Evolutionary conservation across 2,797 vertebrate species (phyloP), one percentile per base, ranked within the genome.

Genomic region (Rhinoraja longicauda): DNA sequence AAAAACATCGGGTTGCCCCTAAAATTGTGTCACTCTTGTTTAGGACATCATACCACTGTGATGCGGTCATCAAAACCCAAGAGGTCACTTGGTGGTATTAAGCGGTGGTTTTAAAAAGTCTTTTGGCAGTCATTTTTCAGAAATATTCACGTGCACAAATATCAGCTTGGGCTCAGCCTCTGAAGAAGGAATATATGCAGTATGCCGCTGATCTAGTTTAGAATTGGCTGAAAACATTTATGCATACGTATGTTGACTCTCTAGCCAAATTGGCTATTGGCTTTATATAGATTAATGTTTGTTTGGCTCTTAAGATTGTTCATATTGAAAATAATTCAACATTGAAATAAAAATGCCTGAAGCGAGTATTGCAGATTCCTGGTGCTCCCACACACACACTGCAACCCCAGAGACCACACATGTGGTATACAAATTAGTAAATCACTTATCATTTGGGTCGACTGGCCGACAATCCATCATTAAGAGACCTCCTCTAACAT

Each of bases 391-490:
- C 64, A 90, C 62, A 67, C 64, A 90, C 19, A 10, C n/a, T 90
- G 6, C 90, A 53, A 26, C 39, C 21, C 45, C 67, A 72, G 21
- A 73, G 90, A 91, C 39, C 90, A 91, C 70, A 73, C 90, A 73
- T 91, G 90, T 53, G 39, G 70, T 53, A 73, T 53, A 53, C 12
- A 91, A 91, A 91, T 91, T 53, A 73, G 70, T 73, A 73, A 91
- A 91, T 72, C 67, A 91, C 90, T 84, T 59, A 73, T 45, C 70
- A 53, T 73, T 91, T 91, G 24, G 29, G 4, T 73, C 4, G 36
- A 29, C 39, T 91, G 32, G 70, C 70, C 73, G 67, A n/a, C 70
- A 73, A 73, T 45, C 79, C 21, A 82, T 45, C 26, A 82, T 73
- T 53, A 91, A 72, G 36, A 39, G 29, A 39, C 64, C 64, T 90